Evolutionary conservation across 2,888 invertebrate genomes (phyloP), one percentile per base, ranked within the genome.

Genomic region (Lasius fuliginosus): DNA sequence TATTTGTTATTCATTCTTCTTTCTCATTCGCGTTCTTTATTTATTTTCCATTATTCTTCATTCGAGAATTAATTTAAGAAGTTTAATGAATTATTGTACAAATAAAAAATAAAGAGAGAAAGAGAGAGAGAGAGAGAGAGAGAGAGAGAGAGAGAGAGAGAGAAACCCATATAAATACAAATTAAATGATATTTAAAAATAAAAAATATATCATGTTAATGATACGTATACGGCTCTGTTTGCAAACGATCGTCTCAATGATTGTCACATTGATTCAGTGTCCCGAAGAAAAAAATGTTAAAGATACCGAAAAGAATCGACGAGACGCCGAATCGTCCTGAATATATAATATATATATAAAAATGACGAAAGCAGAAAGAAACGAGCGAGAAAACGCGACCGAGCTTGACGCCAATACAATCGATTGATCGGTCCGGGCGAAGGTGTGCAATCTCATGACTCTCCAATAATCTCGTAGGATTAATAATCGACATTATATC

Each of bases 361-460:
- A 53, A 53, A 74, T 65, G 67, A 40, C 23, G 77, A 67, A 23
- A 23, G 53, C 11, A 27, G 53, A 40, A 62, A 74, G 53, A 11
- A 71, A n/a, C 33, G 42, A 18, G 46, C 27, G 40, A 58, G n/a
- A 49, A 18, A 74, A 49, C 69, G 86, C 75, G 83, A 85, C 84
- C 86, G 87, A 84, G 86, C 84, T 90, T 74, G 86, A 86, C 60
- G 85, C 75, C 79, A 60, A 36, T 3, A 18, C 36, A 30, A 58
- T 71, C 42, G 83, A 81, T 71, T 42, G 85, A 81, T 86, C 85
- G 79, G 62, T 69, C 46, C 71, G 56, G 75, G 75, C 82, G 60
- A 85, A 89, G 92, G 92, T 93, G 93, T 93, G 93, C 93, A 95
- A 94, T 95, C 94, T 94, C 95, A 95, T 94, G 94, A 94, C 93